These are phyloP conservation scores for Aplysia californica DNA, from an alignment of 1,140 invertebrate species.

Conservation along the genomic window DNA sequence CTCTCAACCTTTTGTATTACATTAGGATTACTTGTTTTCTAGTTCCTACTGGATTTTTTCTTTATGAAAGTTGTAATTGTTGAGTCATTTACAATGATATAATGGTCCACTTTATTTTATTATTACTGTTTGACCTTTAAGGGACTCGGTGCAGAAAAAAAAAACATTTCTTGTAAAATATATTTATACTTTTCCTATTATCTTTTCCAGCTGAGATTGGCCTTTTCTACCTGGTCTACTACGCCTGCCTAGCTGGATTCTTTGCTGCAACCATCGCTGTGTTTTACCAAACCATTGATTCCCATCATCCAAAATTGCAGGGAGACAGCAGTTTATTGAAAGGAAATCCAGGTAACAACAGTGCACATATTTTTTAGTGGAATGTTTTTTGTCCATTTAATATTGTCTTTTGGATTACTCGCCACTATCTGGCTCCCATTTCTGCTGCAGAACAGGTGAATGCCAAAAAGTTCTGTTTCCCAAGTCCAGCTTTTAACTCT, in stretches of 20 bases:
- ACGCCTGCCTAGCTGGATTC: conserved; percentile 84
- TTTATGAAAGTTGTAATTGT: too few species aligned
- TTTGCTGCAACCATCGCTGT: conserved; percentile 91
- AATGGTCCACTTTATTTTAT: too few species aligned
- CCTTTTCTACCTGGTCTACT: conserved; percentile 94
- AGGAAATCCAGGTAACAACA: conserved; percentile 82
- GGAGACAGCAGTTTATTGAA: conserved; percentile 86
- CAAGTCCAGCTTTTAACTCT: conserved; percentile 89
- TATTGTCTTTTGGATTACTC: conserved; percentile 16
- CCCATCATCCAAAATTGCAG: conserved; percentile 87
- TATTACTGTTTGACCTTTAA: too few species aligned
- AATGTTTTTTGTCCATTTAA: not conserved
- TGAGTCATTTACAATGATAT: too few species aligned
- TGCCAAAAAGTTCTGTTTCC: conserved; percentile 67
- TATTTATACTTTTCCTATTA: conserved; percentile 40
- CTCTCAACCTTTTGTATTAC: too few species aligned
- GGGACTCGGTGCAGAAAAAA: too few species aligned
- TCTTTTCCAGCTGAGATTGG: conserved; percentile 74
- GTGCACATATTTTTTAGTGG: not conserved
- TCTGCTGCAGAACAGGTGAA: conserved; percentile 75
- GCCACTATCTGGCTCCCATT: conserved; percentile 84
- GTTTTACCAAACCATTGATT: conserved; percentile 92
- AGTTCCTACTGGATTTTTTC: too few species aligned
- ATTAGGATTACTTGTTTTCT: too few species aligned
- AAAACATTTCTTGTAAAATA: too few species aligned